Conservation (phyloP, 2,888 invertebrate species). For the Artemia sinica region DNA sequence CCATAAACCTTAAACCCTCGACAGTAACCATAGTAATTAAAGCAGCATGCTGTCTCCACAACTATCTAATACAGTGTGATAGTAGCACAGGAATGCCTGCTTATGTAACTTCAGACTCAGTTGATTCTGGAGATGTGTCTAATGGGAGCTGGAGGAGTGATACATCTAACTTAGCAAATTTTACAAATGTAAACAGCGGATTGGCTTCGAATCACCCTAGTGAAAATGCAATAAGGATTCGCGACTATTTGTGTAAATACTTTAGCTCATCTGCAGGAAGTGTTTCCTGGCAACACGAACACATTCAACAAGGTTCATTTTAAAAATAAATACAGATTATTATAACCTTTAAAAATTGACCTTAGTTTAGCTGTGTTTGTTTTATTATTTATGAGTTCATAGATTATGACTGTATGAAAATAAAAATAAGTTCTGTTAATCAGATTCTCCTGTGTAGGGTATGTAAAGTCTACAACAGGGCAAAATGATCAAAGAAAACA, state of each 20-base stretch:
- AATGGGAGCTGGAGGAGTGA: no score
- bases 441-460: no score
- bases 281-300: neutral
- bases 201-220: neutral
- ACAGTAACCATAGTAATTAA: neutral
- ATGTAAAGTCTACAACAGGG: no score
- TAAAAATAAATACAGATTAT: neutral
- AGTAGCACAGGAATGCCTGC: neutral
- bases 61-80: neutral
- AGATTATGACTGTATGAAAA: no score
- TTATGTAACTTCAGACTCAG: neutral
- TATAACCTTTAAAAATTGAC: no score
- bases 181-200: no score
- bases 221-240: neutral
- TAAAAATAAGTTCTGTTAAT: no score
- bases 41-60: neutral
- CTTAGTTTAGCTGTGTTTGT: no score
- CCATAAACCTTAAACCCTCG: neutral
- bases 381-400: no score
- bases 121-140: neutral
- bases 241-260: neutral
- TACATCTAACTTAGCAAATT: no score
- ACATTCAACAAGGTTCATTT: neutral
- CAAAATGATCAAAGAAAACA: no score
- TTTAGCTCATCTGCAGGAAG: constrained; percentile 12